Base-by-base conservation (phyloP, 2,797 vertebrate species). In the Pachyuromys duprasi region DNA sequence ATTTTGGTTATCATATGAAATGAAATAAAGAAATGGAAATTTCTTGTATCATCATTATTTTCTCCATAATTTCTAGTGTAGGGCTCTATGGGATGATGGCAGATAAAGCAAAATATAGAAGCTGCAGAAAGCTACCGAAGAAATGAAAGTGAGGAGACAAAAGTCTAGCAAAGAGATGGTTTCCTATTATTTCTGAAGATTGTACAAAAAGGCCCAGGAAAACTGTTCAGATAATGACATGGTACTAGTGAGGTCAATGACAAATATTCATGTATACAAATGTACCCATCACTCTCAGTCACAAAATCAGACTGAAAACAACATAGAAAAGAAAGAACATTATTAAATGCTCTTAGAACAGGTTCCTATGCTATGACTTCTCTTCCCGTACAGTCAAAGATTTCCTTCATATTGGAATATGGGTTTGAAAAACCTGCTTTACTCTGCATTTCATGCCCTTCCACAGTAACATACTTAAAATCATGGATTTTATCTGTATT, bases 401-500 rank as follows among this genome's bases (percentile, higher is more conserved):
- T 57, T 82, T 92, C 49, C 8, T 76, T 36, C 15, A 15, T 55
- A 20, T 14, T 24, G 20, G 5, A 26, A 5, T 6, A 57, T 24
- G 83, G 8, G 39, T 78, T 78, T 31, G 12, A 3, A 65, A 49
- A 67, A 82, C 13, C 0, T 33, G 13, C 22, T 76, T 22, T 11
- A 53, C 4, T 53, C 3, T 15, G 8, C 5, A 28, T 79, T 86
- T 6, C 7, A 45, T 2, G 45, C 31, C 31, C 9, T 7, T 8
- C 0, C 3, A 42, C 5, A 5, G 83, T 28, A 78, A 15, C 9
- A 15, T 24, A 3, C 18, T 31, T 49, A 31, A 39, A 17, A 31
- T 0, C 0, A 8, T 49, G 8, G 11, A 31, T 13, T 5, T 74
- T 5, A 31, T 45, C 9, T 65, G 1, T 8, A 36, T 60, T 67